Evolutionary conservation across 2,797 vertebrate genomes (phyloP), one percentile per base, ranked within the genome.

Genomic region (Pseudocheirus occidentalis): DNA sequence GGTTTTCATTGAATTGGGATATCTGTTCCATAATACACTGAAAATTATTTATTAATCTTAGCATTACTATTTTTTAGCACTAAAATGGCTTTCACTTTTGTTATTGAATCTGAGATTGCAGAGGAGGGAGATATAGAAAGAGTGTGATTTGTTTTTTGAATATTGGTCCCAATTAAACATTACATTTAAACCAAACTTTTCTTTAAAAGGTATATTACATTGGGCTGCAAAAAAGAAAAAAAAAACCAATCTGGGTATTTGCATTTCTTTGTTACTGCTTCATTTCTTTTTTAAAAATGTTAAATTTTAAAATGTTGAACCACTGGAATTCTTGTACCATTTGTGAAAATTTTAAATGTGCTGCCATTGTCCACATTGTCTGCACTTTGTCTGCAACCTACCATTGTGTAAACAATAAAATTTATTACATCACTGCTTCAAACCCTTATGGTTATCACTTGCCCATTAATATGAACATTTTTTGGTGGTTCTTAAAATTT

Each of bases 331-430:
- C 97, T 96, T 98, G 98, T 95, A 98, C 96, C 96, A 95, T 98
- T 98, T 98, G 98, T 98, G 98, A 97, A 97, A 96, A 98, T 97
- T 98, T 96, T 97, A 95, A 96, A 91, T 93, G 97, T 98, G 96
- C 98, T 96, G 97, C 99, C 96, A 54, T 98, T 97, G 98, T 99
- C 98, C 95, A 95, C 94, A 92, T 96, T 97, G 96, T 98, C 96
- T 91, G 95, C 93, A 95, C 95, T 96, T 93, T 98, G 98, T 98
- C 98, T 97, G 97, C 97, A 98, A 96, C 97, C 96, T 98, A 96
- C 90, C 91, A 92, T 97, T 98, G 98, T 98, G 94, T 93, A 98
- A 97, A 99, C 97, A 98, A 98, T 99, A 99, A 99, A 99, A 97
- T 97, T 87, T 94, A 94, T 94, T 96, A 97, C 96, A 95, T 89